Evolutionary conservation across 2,888 invertebrate species (phyloP).

Genomic region (Caenorhabditis plicata): DNA sequence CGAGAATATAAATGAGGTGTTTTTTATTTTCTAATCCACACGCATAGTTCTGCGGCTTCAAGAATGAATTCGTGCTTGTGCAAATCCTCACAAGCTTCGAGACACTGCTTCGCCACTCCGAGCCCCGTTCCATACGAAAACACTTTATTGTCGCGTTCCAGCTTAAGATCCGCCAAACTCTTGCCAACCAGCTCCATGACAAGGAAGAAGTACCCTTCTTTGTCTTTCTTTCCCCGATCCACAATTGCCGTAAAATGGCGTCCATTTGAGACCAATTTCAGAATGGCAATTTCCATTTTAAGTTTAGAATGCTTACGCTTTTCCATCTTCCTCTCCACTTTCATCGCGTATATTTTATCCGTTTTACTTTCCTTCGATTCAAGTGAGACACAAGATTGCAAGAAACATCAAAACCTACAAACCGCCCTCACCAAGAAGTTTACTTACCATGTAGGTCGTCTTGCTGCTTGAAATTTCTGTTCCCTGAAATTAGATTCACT

Average conservation of each 20-base stretch:
- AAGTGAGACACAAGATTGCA: background rate
- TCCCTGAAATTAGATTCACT: constrained; percentile 3
- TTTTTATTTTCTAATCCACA: constrained; percentile 36
- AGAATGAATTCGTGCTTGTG: constrained; percentile 58
- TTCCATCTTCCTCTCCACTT: constrained; percentile 54
- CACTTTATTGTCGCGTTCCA: constrained; percentile 26
- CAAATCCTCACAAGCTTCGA: constrained; percentile 58
- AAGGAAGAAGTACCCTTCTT: constrained; percentile 44
- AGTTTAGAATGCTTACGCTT: constrained; percentile 49
- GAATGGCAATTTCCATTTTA: constrained; percentile 59
- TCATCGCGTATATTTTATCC: constrained; percentile 49
- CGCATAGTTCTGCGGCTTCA: constrained; percentile 58
- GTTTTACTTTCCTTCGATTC: constrained; percentile 19
- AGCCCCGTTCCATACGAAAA: constrained; percentile 49
- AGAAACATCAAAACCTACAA: constrained; percentile 20
- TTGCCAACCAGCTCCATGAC: constrained; percentile 57
- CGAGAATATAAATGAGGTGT: constrained; percentile 52
- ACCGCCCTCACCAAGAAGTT: constrained; percentile 55
- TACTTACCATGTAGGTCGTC: constrained; percentile 38
- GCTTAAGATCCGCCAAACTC: constrained; percentile 50
- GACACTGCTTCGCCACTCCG: constrained; percentile 46
- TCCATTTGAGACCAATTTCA: constrained; percentile 44
- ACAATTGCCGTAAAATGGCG: constrained; percentile 53
- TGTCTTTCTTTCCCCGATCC: constrained; percentile 52
- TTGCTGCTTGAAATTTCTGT: constrained; percentile 21